Evolutionary conservation across 2,797 vertebrate species (phyloP), one percentile per base, ranked within the genome.

Genomic region (Trachurus trachurus): DNA sequence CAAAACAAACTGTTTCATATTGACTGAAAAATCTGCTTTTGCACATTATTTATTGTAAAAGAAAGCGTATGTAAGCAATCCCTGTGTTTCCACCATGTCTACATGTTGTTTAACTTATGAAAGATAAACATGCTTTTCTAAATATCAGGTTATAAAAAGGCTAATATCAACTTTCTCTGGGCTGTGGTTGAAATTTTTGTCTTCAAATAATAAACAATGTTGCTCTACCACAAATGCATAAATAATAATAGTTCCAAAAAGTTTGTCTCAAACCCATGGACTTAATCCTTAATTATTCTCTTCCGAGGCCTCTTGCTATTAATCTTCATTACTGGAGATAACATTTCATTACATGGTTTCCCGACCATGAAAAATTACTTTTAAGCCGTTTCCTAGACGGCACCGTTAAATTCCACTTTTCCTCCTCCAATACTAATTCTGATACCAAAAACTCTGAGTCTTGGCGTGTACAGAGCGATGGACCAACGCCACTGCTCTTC

Each of bases 321-420:
- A 64, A 44, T 81, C 54, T 61, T 81, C 54, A 62, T 76, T 66
- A 72, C 40, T 58, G 40, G 70, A 71, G 62, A 84, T 58, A 50
- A 61, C 26, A 72, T 57, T 78, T 85, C 5, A 61, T 69, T 61
- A 69, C n/a, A 58, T 26, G 19, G 26, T 13, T 52, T 78, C 65
- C 56, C 42, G 57, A 68, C 47, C 63, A 64, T 71, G 54, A 31
- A 66, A 68, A 74, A 47, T 34, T 0, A 72, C 45, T 34, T 26
- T 19, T 9, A 50, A 76, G 42, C 39, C 8, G 11, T 31, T 57
- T 80, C 42, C 68, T 52, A 52, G 60, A 64, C 34, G 26, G 13
- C 7, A 49, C 17, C 22, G 16, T 42, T 52, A 52, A 40, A 37
- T 31, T 39, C 16, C 11, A 54, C 10, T 37, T 49, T n/a, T 39